Conservation (phyloP, 2,113 vertebrate genomes). For the Urocynchramus pylzowi region DNA sequence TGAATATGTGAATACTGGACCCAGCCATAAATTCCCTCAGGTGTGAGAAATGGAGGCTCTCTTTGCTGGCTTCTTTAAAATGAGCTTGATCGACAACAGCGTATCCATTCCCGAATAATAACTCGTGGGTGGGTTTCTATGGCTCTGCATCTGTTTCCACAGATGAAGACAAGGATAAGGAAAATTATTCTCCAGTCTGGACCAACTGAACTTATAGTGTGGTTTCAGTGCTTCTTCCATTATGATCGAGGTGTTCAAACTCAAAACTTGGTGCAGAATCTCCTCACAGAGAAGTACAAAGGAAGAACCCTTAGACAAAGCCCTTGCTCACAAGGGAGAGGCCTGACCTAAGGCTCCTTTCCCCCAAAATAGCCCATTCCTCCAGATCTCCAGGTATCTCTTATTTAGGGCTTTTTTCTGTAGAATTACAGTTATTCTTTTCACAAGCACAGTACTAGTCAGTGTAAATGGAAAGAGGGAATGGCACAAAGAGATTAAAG, state of each 20-base stretch:
- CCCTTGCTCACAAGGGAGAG: not conserved
- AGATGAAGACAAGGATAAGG: not conserved
- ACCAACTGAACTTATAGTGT: not conserved
- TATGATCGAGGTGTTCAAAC: not conserved
- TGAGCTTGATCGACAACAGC: not conserved
- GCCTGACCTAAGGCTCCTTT: not conserved
- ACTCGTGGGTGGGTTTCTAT: not conserved
- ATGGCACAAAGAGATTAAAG: not conserved
- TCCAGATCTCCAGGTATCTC: not conserved
- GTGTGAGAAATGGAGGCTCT: not conserved
- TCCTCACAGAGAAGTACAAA: not conserved
- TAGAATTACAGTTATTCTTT: not conserved
- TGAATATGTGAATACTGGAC: not conserved
- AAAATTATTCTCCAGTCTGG: not conserved
- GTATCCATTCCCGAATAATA: accelerated
- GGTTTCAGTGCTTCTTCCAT: not conserved
- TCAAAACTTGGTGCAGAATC: not conserved
- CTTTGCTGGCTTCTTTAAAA: not conserved
- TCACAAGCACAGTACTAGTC: not conserved
- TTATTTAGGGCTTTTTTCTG: not conserved
- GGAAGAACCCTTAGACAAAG: not conserved
- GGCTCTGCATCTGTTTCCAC: not conserved
- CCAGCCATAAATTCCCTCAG: not conserved
- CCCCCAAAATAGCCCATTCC: not conserved
- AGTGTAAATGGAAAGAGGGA: not conserved